Evolutionary conservation across 2,888 invertebrate species (phyloP).

Genomic region (Xiphydria camelus): DNA sequence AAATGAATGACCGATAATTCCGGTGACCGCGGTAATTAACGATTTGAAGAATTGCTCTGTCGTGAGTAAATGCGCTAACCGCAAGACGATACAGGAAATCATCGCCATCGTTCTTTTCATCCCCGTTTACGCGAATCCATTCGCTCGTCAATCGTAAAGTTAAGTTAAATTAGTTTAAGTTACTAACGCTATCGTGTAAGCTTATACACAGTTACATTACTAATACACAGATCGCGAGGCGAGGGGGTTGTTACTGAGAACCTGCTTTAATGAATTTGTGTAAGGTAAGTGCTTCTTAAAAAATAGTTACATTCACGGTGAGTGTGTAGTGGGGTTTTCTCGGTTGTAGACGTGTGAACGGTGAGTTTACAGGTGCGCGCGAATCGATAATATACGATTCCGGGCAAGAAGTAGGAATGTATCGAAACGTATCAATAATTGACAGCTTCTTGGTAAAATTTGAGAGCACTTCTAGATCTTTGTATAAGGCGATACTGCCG

Average conservation of each 20-base stretch:
- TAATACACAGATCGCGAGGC: constrained; percentile 7
- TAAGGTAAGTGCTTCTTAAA: constrained; percentile 9
- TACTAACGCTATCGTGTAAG: constrained; percentile 8
- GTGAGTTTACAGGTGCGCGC: too few relatives aligned
- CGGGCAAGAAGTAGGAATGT: too few relatives aligned
- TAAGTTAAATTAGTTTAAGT: constrained; percentile 17
- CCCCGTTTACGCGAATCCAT: constrained; percentile 3
- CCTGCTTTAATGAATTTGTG: too few relatives aligned
- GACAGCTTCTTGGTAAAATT: too few relatives aligned
- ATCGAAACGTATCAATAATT: too few relatives aligned
- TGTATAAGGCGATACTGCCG: too few relatives aligned
- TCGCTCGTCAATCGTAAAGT: constrained; percentile 11
- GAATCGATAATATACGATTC: too few relatives aligned
- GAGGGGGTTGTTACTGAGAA: constrained; percentile 1
- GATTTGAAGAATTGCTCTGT: constrained; percentile 10
- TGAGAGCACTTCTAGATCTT: too few relatives aligned
- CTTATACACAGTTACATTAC: constrained; percentile 10
- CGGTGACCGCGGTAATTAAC: constrained; percentile 1
- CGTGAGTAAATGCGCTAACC: constrained; percentile 12
- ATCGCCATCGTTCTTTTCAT: constrained; percentile 4
- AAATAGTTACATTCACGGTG: constrained; percentile 8
- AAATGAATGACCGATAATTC: too few relatives aligned
- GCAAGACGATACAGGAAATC: constrained; percentile 8
- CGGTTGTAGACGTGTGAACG: too few relatives aligned
- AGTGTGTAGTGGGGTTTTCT: not conserved